These are phyloP conservation scores for Galleria mellonella DNA, from an alignment of 1,140 invertebrate species.

Conservation along the genomic window DNA sequence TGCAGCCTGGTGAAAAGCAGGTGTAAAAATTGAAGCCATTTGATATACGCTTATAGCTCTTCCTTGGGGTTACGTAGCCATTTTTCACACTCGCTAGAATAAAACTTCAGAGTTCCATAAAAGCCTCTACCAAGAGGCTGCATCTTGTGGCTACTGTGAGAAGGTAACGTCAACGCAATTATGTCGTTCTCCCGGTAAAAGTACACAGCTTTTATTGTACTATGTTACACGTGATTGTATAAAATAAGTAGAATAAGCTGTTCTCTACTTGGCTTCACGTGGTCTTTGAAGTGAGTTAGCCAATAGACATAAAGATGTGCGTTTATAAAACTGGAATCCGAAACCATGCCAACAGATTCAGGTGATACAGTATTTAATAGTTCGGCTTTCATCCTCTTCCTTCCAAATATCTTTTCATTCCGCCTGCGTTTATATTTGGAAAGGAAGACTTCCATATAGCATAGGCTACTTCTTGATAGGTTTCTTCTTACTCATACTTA, in stretches of 20 bases:
- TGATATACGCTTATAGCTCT: slow-evolving; percentile 6
- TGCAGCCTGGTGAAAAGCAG: slow-evolving; percentile 1
- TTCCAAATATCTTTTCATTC: slow-evolving; percentile 17
- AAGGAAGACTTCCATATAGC: too few relatives aligned
- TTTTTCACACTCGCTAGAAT: slow-evolving; percentile 13
- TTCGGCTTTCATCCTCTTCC: slow-evolving; percentile 32
- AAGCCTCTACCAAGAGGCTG: slow-evolving; percentile 54
- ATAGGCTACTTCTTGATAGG: too few relatives aligned
- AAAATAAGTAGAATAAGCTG: slow-evolving; percentile 29
- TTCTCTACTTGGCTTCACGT: slow-evolving; percentile 20
- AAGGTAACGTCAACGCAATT: slow-evolving; percentile 48
- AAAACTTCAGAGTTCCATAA: slow-evolving; percentile 8
- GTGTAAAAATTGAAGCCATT: slow-evolving; percentile 1
- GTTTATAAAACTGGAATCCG: slow-evolving; percentile 32
- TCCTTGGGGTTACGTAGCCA: slow-evolving; percentile 10
- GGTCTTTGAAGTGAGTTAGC: slow-evolving; percentile 45
- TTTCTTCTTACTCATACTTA: too few relatives aligned
- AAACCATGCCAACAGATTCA: slow-evolving; percentile 25
- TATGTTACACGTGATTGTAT: slow-evolving; percentile 38
- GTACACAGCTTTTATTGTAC: slow-evolving; percentile 13
- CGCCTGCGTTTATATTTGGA: too few relatives aligned
- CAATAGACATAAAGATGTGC: slow-evolving; percentile 29
- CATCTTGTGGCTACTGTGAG: slow-evolving; percentile 38
- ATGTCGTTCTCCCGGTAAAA: slow-evolving; percentile 33
- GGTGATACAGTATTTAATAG: slow-evolving; percentile 30